Evolutionary conservation across 2,113 vertebrate genomes (phyloP).

Genomic region (Aegotheles bennettii): DNA sequence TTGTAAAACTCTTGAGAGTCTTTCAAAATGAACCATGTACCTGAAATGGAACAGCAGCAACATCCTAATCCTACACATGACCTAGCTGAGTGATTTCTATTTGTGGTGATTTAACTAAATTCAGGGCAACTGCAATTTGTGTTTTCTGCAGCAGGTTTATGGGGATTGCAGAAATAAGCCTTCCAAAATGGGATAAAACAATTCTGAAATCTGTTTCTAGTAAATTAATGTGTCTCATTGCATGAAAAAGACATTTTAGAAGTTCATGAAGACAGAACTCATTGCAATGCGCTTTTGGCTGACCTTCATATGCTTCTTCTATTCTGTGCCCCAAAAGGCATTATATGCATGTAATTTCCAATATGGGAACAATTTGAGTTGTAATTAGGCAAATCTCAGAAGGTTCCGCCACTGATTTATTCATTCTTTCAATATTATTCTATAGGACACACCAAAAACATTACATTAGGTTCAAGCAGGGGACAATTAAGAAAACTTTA

Average conservation of each 20-base stretch:
- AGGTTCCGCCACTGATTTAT: conserved; percentile 84
- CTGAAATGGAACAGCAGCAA: not conserved
- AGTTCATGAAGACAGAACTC: conserved; percentile 69
- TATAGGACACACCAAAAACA: conserved; percentile 75
- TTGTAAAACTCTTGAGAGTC: not conserved
- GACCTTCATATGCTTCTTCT: conserved; percentile 80
- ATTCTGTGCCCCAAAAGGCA: conserved; percentile 80
- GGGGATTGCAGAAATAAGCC: conserved; percentile 70
- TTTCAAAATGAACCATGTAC: not conserved
- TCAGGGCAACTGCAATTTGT: conserved; percentile 7
- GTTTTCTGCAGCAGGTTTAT: conserved; percentile 66
- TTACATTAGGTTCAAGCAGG: conserved; percentile 75
- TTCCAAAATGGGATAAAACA: conserved; percentile 74
- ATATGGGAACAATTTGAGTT: conserved; percentile 88
- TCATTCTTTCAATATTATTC: conserved; percentile 80
- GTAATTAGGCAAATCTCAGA: conserved; percentile 86
- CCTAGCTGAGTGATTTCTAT: not conserved
- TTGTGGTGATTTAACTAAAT: conserved; percentile 9
- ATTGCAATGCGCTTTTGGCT: conserved; percentile 74
- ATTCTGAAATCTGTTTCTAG: conserved; percentile 79
- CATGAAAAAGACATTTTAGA: conserved; percentile 73
- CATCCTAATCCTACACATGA: not conserved
- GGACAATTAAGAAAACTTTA: conserved; percentile 73
- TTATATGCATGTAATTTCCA: conserved; percentile 83
- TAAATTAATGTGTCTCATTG: conserved; percentile 74